phyloP scores from a whole-genome alignment of 2,113 vertebrate genomes.

The Macrotus californicus region DNA sequence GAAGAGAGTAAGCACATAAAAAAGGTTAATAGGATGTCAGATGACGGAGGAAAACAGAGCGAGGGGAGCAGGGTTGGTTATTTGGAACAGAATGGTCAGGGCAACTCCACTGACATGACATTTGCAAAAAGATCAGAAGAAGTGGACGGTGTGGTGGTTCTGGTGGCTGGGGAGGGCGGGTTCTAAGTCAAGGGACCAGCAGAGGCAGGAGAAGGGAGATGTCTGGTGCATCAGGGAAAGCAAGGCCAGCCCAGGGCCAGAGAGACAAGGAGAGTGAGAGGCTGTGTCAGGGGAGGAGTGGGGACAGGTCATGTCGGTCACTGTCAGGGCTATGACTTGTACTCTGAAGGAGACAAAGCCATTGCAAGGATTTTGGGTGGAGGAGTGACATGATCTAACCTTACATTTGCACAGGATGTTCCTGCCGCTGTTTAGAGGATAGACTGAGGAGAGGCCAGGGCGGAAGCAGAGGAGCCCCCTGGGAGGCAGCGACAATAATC shows the following conservation, averaged over 20 bases:
- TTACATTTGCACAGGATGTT: neutral
- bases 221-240: rapidly evolving
- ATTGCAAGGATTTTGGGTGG: neutral
- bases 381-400: neutral
- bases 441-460: neutral
- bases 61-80: neutral
- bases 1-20: neutral
- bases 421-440: neutral
- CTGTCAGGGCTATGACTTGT: neutral
- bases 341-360: neutral
- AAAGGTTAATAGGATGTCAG: too few relatives aligned
- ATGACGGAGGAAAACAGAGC: too few relatives aligned
- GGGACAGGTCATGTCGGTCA: too few relatives aligned
- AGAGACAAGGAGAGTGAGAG: neutral
- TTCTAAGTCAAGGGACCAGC: neutral
- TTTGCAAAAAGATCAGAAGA: neutral
- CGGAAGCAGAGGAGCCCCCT: neutral
- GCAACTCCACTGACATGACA: neutral
- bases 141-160: neutral
- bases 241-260: rapidly evolving
- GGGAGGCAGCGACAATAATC: rapidly evolving
- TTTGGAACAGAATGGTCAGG: neutral
- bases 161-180: neutral
- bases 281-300: neutral
- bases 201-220: neutral